Conservation (phyloP, 2,113 vertebrate species). For the Synchiropus splendidus region DNA sequence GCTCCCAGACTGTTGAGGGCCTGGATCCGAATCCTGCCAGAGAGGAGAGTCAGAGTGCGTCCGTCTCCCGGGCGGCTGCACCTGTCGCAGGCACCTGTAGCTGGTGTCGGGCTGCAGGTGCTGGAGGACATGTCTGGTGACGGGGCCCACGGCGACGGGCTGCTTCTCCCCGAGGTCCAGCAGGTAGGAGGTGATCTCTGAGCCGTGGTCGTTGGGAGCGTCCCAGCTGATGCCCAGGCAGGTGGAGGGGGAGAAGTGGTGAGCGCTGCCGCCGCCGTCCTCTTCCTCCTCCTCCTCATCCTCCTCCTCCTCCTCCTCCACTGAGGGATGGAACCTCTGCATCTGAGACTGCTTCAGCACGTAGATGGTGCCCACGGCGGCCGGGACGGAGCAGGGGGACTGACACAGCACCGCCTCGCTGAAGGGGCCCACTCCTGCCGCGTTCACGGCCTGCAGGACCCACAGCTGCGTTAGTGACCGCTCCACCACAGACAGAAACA, state of each 20-base stretch:
- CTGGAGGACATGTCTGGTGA: slow-evolving; percentile 77
- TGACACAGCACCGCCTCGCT: slow-evolving; percentile 81
- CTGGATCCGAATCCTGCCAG: slow-evolving; percentile 86
- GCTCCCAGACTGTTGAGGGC: slow-evolving; percentile 91
- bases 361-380: slow-evolving; percentile 77
- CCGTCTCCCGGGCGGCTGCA: neutral
- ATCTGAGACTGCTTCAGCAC: slow-evolving; percentile 76
- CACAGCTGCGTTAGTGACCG: neutral
- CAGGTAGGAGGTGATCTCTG: slow-evolving; percentile 88
- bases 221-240: slow-evolving; percentile 89
- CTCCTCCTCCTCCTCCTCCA: slow-evolving; percentile 43
- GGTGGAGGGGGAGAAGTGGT: slow-evolving; percentile 81
- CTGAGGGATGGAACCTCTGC: slow-evolving; percentile 24
- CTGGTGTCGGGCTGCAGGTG: slow-evolving; percentile 92
- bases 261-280: slow-evolving; percentile 42
- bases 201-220: slow-evolving; percentile 83
- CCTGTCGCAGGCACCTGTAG: slow-evolving; percentile 74
- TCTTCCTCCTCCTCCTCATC: slow-evolving; percentile 28
- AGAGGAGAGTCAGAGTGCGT: neutral
- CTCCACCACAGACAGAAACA: slow-evolving; percentile 44
- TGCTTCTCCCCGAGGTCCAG: slow-evolving; percentile 92
- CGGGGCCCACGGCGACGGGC: slow-evolving; percentile 74
- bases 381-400: slow-evolving; percentile 89
- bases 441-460: slow-evolving; percentile 73
- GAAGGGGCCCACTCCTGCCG: slow-evolving; percentile 82